phyloP scores from a whole-genome alignment of 2,113 vertebrate genomes.

The Spea multiplicata region DNA sequence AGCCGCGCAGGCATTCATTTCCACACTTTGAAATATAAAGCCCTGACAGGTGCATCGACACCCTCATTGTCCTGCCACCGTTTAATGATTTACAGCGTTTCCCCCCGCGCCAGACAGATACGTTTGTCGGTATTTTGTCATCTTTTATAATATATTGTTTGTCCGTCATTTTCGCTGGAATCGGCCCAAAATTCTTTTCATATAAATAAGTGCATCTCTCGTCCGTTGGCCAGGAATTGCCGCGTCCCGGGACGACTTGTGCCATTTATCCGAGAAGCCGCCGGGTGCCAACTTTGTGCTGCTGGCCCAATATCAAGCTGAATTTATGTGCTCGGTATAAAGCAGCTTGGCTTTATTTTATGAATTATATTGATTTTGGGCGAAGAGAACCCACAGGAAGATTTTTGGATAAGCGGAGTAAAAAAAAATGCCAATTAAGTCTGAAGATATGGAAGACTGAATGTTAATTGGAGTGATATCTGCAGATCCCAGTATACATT shows the following conservation, averaged over 20 bases:
- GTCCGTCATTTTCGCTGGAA: conserved; percentile 36
- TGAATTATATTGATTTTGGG: conserved; percentile 20
- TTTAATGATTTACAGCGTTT: conserved; percentile 25
- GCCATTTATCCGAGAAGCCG: neutral
- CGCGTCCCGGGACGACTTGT: conserved; percentile 9
- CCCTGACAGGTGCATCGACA: conserved; percentile 15
- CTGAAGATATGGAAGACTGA: neutral
- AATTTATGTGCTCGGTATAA: conserved; percentile 3
- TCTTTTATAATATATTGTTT: conserved; percentile 25
- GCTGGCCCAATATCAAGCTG: conserved; percentile 2
- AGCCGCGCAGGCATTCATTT: neutral
- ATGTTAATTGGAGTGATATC: neutral
- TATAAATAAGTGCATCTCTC: conserved; percentile 35
- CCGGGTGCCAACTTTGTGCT: conserved; percentile 3
- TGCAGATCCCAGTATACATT: neutral
- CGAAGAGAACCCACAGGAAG: neutral
- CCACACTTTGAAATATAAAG: neutral
- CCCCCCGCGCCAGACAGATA: conserved; percentile 26
- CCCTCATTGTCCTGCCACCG: neutral
- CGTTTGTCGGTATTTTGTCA: conserved; percentile 33
- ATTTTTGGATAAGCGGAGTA: neutral
- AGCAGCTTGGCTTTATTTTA: neutral
- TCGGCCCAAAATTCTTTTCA: conserved; percentile 38
- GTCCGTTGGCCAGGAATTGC: neutral
- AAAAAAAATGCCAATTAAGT: neutral